Percentiles rank a stretch among this genome's conserved stretches.
These are phyloP conservation scores for Anomalospiza imberbis DNA, from an alignment of 2,797 vertebrate species.

Conservation along the genomic window DNA sequence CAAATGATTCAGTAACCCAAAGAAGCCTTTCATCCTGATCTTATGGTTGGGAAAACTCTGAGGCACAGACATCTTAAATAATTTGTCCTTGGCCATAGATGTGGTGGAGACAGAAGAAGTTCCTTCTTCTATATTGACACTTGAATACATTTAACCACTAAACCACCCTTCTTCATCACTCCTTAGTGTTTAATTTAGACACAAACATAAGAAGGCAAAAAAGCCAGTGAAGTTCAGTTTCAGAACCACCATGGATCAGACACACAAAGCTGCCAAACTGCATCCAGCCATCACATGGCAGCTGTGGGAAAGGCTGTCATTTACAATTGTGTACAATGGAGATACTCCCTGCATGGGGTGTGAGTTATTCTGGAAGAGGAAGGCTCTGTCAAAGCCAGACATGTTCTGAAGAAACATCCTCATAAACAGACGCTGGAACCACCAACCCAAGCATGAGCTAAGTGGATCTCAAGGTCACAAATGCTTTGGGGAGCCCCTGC, in stretches of 20 bases:
- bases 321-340: neutral
- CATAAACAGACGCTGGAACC: neutral
- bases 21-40: neutral
- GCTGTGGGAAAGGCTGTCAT: neutral
- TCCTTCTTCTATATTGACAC: neutral
- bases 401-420: neutral
- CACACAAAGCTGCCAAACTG: neutral
- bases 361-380: neutral
- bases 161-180: neutral
- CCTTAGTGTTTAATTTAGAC: neutral
- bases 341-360: neutral
- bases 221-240: neutral
- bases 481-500: fast-evolving
- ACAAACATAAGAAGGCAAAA: neutral
- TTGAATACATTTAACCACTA: neutral
- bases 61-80: neutral
- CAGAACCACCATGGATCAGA: neutral
- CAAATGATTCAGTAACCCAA: neutral
- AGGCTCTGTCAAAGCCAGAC: neutral
- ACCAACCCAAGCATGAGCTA: neutral
- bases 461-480: neutral
- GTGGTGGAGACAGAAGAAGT: neutral
- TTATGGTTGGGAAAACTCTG: neutral
- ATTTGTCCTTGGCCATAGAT: neutral
- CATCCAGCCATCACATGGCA: neutral